These are phyloP conservation scores for Engystomops pustulosus DNA, from an alignment of 2,113 vertebrate genomes.

Conservation along the genomic window DNA sequence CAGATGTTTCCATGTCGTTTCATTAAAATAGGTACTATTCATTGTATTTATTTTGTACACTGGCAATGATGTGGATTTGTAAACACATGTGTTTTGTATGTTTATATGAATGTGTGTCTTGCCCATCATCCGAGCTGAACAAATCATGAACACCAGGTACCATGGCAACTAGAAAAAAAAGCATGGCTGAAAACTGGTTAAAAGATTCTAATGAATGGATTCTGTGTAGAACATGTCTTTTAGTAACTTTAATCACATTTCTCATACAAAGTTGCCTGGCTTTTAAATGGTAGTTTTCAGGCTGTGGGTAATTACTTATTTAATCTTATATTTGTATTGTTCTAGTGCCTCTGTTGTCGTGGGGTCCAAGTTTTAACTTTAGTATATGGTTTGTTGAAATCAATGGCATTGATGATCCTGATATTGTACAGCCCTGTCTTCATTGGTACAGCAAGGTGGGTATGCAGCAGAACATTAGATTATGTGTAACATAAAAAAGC, in stretches of 20 bases:
- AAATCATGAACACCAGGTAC: not conserved
- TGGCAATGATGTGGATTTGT: too few relatives aligned
- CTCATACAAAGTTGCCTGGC: too few relatives aligned
- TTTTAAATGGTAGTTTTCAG: not conserved
- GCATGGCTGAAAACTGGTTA: too few relatives aligned
- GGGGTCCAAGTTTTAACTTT: slow-evolving; percentile 99
- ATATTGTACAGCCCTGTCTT: slow-evolving; percentile 97
- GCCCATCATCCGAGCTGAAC: too few relatives aligned
- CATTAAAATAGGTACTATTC: slow-evolving; percentile 93
- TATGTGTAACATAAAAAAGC: not conserved
- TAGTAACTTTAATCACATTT: too few relatives aligned
- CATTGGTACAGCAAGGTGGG: slow-evolving; percentile 99
- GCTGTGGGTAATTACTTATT: not conserved
- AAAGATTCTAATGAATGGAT: too few relatives aligned
- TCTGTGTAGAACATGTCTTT: too few relatives aligned
- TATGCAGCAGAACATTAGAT: slow-evolving; percentile 64
- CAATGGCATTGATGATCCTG: slow-evolving; percentile 96
- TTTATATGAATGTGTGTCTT: too few relatives aligned
- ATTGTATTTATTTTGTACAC: too few relatives aligned
- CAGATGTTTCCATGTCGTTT: slow-evolving; percentile 99
- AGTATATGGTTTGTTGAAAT: slow-evolving; percentile 99
- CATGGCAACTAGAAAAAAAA: not conserved
- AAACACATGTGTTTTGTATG: too few relatives aligned
- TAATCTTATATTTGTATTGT: not conserved
- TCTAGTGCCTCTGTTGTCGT: slow-evolving; percentile 96